Conservation (phyloP, 37 sponge, comb jelly and placozoan genomes). For the Axinella damicornis region DNA sequence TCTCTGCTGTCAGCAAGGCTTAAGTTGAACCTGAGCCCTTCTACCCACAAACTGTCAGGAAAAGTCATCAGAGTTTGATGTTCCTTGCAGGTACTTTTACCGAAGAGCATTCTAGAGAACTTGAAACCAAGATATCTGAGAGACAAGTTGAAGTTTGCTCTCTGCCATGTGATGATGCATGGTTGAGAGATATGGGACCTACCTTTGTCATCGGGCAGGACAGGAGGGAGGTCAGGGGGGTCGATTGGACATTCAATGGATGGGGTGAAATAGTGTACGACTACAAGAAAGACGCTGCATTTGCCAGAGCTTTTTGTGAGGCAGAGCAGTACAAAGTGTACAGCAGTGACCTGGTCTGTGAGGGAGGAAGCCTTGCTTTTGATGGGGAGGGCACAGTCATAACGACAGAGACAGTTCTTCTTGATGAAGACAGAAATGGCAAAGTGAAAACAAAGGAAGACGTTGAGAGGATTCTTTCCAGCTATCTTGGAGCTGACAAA, state of each 20-base stretch:
- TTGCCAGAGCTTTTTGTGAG: conserved; percentile 4
- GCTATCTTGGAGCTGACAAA: conserved; percentile 2
- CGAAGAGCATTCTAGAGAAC: not conserved
- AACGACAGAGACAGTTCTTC: conserved; percentile 20
- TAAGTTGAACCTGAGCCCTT: too few relatives aligned
- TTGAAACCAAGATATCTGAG: not conserved
- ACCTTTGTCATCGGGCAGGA: conserved; percentile 6
- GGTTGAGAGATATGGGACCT: conserved; percentile 18
- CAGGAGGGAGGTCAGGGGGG: not conserved
- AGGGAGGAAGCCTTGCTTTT: conserved; percentile 34
- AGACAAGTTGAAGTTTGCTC: not conserved
- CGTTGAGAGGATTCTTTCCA: not conserved
- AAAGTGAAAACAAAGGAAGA: conserved; percentile 8
- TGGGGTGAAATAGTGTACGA: not conserved
- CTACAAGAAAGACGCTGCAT: not conserved
- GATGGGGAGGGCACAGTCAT: conserved; percentile 26
- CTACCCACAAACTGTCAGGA: too few relatives aligned
- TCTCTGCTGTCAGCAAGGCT: too few relatives aligned
- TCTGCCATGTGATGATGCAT: not conserved
- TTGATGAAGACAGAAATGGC: conserved; percentile 11
- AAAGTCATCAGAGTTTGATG: too few relatives aligned
- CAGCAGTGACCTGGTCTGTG: not conserved
- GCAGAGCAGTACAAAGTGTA: not conserved
- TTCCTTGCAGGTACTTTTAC: not conserved
- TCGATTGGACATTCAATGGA: conserved; percentile 12